Conservation (phyloP, 2,113 vertebrate genomes). For the Elachura formosa region DNA sequence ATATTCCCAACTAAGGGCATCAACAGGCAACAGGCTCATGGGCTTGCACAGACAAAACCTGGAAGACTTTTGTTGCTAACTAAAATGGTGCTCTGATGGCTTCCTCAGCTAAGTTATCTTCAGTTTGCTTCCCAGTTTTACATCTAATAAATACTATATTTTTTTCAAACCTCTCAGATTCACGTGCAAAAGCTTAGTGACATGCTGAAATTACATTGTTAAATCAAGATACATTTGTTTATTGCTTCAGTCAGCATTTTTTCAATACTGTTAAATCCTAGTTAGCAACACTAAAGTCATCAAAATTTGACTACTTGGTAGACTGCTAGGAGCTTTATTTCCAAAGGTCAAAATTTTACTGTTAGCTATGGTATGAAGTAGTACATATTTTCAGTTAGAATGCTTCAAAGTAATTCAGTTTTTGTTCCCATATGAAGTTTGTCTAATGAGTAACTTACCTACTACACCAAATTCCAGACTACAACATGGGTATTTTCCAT, state of each 20-base stretch:
- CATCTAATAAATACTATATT: background rate
- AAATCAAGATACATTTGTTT: background rate
- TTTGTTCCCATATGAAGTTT: background rate
- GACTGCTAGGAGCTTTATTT: background rate
- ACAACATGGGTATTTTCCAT: background rate
- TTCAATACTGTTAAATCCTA: background rate
- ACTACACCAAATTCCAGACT: background rate
- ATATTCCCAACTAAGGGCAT: background rate
- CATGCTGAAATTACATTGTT: background rate
- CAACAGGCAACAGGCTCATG: background rate
- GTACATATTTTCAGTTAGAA: background rate
- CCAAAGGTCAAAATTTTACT: background rate
- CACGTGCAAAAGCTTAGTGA: background rate
- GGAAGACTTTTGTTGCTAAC: background rate
- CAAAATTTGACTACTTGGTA: background rate
- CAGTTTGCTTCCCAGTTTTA: background rate
- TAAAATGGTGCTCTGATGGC: background rate
- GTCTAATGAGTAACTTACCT: background rate
- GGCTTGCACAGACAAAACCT: background rate
- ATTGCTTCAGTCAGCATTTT: background rate
- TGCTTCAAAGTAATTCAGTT: rapidly evolving
- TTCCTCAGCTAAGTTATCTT: background rate
- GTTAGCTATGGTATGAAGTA: background rate
- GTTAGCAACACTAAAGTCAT: background rate
- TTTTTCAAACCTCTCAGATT: background rate